phyloP scores from a whole-genome alignment of 2,113 vertebrate species.

The Motacilla tschutschensis region DNA sequence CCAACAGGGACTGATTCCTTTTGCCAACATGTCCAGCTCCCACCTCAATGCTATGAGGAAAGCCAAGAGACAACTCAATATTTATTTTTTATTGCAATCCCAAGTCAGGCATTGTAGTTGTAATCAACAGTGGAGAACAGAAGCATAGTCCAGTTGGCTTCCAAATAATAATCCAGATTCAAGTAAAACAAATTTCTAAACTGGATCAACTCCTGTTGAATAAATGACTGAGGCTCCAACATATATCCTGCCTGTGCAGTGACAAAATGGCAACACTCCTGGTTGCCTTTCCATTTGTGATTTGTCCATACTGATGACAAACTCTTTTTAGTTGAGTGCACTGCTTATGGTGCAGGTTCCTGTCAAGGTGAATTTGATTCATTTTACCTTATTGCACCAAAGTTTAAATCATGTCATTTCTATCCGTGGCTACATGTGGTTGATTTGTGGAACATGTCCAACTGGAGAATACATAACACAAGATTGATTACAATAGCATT shows the following conservation, averaged over 20 bases:
- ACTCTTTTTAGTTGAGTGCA: constrained; percentile 27
- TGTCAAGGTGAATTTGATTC: constrained; percentile 66
- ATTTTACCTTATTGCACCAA: constrained; percentile 67
- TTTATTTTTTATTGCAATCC: not conserved
- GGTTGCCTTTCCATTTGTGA: constrained; percentile 5
- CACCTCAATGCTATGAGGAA: not conserved
- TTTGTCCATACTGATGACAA: constrained; percentile 28
- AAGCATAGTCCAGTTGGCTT: not conserved
- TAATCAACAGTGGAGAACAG: not conserved
- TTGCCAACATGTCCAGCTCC: not conserved
- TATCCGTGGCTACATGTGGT: constrained; percentile 52
- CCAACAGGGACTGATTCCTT: not conserved
- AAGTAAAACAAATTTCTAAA: not conserved
- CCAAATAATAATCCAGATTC: not conserved
- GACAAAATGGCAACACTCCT: not conserved
- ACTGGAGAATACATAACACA: constrained; percentile 40
- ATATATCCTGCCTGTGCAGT: not conserved
- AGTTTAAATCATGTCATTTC: constrained; percentile 72
- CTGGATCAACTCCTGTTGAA: not conserved
- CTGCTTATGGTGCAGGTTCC: constrained; percentile 20
- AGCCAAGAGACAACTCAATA: not conserved
- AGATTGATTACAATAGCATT: constrained; percentile 68
- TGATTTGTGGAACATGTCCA: constrained; percentile 66
- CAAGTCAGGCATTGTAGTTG: not conserved
- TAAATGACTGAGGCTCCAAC: not conserved